Evolutionary conservation across 1,140 invertebrate genomes (phyloP).

Genomic region (Chironomus tepperi): DNA sequence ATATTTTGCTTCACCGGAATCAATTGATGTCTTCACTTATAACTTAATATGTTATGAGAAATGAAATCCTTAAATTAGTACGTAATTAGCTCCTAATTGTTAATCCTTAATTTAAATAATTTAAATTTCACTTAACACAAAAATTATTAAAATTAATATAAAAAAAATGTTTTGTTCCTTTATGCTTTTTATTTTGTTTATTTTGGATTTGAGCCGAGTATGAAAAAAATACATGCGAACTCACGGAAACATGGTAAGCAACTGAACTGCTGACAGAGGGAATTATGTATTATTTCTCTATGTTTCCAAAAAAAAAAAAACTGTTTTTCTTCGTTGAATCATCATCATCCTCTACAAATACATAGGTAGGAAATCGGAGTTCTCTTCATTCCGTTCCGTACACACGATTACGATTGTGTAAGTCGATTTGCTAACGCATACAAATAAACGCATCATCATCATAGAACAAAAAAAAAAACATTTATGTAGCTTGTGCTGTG

Average conservation of each 20-base stretch:
- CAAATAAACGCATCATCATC: neutral
- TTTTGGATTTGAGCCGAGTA: neutral
- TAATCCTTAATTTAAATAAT: too few relatives aligned
- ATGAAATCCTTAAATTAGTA: too few relatives aligned
- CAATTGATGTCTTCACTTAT: too few relatives aligned
- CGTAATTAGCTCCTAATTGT: too few relatives aligned
- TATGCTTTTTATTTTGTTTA: neutral
- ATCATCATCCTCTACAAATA: neutral
- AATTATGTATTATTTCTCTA: slow-evolving; percentile 10
- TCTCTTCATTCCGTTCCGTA: neutral
- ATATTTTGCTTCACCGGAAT: neutral
- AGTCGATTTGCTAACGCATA: neutral
- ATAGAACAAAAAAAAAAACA: neutral
- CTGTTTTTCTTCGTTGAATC: slow-evolving; percentile 7
- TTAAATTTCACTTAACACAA: too few relatives aligned
- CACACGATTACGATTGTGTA: neutral
- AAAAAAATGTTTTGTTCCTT: too few relatives aligned
- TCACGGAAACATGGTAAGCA: slow-evolving; percentile 6
- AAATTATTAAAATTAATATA: too few relatives aligned
- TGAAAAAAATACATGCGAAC: slow-evolving; percentile 3
- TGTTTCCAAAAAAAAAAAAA: slow-evolving; percentile 10
- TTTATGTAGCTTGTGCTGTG: neutral
- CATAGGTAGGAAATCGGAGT: neutral
- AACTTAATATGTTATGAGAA: too few relatives aligned
- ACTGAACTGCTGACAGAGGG: neutral